Conservation (phyloP, 2,888 invertebrate species). For the Geotrupes spiniger region DNA sequence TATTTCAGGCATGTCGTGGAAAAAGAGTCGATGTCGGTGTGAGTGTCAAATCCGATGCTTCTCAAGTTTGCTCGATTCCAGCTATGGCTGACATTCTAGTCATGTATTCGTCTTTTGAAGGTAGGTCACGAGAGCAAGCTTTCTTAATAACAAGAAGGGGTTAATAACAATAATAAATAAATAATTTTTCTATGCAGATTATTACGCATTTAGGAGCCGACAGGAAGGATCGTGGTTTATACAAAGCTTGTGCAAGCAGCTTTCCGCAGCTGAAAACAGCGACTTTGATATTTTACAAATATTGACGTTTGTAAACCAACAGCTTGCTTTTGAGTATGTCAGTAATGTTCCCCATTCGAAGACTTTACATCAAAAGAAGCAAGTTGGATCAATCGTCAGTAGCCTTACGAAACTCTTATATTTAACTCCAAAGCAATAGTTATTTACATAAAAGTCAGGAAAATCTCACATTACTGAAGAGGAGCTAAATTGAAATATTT, state of each 20-base stretch:
- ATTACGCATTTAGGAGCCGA: slow-evolving; percentile 66
- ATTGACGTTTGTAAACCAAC: slow-evolving; percentile 60
- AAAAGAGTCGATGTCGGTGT: slow-evolving; percentile 58
- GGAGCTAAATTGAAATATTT: too few relatives aligned
- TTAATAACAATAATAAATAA: too few relatives aligned
- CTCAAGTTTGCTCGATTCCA: slow-evolving; percentile 59
- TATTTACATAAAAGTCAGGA: too few relatives aligned
- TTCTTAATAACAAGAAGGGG: too few relatives aligned
- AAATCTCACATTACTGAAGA: too few relatives aligned
- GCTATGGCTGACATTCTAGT: slow-evolving; percentile 68
- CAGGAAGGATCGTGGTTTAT: slow-evolving; percentile 71
- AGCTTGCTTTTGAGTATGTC: slow-evolving; percentile 65
- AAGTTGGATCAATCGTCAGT: slow-evolving; percentile 66
- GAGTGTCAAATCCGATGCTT: slow-evolving; percentile 26
- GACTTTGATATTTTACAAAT: slow-evolving; percentile 57
- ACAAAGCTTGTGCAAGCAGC: slow-evolving; percentile 60
- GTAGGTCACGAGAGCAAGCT: too few relatives aligned
- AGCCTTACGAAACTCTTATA: slow-evolving; percentile 62
- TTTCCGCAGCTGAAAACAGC: slow-evolving; percentile 50
- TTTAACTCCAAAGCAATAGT: slow-evolving; percentile 43
- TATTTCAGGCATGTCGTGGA: slow-evolving; percentile 58
- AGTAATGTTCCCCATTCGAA: slow-evolving; percentile 53
- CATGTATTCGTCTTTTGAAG: slow-evolving; percentile 66
- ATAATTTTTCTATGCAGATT: slow-evolving; percentile 50
- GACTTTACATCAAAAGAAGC: slow-evolving; percentile 58